A percentile compares a stretch with the other conserved stretches of the same genome.
Conservation (phyloP, 1,140 invertebrate genomes). For the Dreissena rostriformis region DNA sequence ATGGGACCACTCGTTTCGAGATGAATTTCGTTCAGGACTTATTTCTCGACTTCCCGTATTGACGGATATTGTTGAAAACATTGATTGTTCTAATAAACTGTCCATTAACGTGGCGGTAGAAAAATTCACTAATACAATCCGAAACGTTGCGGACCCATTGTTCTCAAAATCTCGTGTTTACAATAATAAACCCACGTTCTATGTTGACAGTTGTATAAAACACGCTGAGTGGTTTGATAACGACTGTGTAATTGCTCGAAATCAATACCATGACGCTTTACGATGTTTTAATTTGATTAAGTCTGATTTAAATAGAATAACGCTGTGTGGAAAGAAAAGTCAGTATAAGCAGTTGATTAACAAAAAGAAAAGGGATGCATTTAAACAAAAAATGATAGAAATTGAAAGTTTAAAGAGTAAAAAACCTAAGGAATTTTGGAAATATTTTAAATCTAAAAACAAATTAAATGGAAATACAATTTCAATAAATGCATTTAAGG, state of each 20-base stretch:
- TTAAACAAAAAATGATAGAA: neutral
- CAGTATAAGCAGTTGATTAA: neutral
- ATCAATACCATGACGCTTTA: neutral
- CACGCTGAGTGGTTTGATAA: neutral
- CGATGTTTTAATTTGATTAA: neutral
- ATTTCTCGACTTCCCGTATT: neutral
- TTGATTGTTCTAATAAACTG: neutral
- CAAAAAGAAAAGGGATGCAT: neutral
- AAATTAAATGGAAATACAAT: neutral
- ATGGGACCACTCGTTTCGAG: neutral
- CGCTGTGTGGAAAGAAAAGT: neutral
- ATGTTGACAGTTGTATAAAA: neutral
- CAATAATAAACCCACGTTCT: neutral
- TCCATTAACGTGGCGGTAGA: neutral
- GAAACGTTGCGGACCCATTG: neutral
- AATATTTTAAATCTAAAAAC: conserved; percentile 1
- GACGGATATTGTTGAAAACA: neutral
- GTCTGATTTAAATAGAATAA: neutral
- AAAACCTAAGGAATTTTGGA: neutral
- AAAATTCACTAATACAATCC: neutral
- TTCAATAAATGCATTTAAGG: neutral
- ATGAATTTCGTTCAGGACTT: neutral
- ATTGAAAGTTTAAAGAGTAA: neutral
- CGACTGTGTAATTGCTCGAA: neutral
- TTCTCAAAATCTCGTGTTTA: neutral